Percentiles rank a stretch among this genome's conserved stretches.
These are phyloP conservation scores for Heliconius himera DNA, from an alignment of 1,140 invertebrate genomes.

Conservation along the genomic window DNA sequence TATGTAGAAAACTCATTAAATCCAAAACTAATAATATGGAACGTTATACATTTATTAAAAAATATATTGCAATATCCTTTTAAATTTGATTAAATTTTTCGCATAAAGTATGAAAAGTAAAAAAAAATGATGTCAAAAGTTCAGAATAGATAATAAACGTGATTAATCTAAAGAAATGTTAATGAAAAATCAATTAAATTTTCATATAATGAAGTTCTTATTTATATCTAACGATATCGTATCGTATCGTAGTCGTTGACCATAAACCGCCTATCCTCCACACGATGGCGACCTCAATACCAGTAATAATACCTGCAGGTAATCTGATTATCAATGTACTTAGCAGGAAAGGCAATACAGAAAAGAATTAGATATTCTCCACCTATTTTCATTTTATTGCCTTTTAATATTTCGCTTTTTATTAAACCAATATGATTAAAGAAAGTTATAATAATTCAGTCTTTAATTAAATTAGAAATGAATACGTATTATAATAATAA, in stretches of 20 bases:
- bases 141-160: too few relatives aligned
- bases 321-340: slow-evolving; percentile 39
- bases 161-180: too few relatives aligned
- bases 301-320: slow-evolving; percentile 36
- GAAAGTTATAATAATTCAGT: background rate
- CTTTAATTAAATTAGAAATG: background rate
- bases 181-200: too few relatives aligned
- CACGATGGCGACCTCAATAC: slow-evolving; percentile 38
- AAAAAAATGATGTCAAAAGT: too few relatives aligned
- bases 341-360: slow-evolving; percentile 34
- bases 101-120: too few relatives aligned
- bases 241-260: background rate
- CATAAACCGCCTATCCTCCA: background rate
- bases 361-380: slow-evolving; percentile 15
- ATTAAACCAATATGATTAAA: background rate
- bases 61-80: too few relatives aligned
- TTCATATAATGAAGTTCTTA: background rate
- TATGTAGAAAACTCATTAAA: too few relatives aligned
- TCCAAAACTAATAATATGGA: too few relatives aligned
- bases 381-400: slow-evolving; percentile 11
- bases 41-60: too few relatives aligned
- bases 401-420: slow-evolving; percentile 2
- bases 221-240: slow-evolving; percentile 14
- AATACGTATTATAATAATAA: too few relatives aligned
- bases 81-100: too few relatives aligned